phyloP scores from a whole-genome alignment of 2,888 invertebrate genomes.

The Dryadula phaetusa region DNA sequence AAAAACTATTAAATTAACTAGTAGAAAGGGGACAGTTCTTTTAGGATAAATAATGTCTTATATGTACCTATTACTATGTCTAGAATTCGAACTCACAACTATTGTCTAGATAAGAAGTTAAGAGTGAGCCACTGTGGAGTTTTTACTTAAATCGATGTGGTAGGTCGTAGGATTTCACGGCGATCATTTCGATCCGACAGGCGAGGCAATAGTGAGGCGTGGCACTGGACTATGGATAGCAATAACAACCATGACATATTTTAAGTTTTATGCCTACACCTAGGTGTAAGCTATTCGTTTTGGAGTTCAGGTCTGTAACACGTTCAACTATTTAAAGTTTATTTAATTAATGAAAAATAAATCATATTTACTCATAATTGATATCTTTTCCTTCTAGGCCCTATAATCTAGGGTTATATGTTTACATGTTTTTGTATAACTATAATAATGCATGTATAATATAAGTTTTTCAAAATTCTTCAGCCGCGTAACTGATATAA shows the following conservation, averaged over 20 bases:
- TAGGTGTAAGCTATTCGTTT: conserved; percentile 28
- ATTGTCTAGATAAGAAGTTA: neutral
- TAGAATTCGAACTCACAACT: neutral
- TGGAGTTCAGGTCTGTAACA: conserved; percentile 27
- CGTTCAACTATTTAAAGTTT: conserved; percentile 19
- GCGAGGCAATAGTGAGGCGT: conserved; percentile 24
- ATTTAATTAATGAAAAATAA: neutral
- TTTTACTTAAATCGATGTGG: conserved; percentile 36
- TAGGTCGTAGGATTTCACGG: conserved; percentile 43
- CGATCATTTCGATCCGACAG: conserved; percentile 33
- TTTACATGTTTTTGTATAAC: neutral
- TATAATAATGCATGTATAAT: too few relatives aligned
- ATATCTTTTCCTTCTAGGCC: too few relatives aligned
- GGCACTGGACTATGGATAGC: neutral
- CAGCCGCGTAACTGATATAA: too few relatives aligned
- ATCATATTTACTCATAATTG: too few relatives aligned
- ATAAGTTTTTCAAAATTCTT: too few relatives aligned
- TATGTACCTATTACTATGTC: neutral
- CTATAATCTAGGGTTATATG: neutral
- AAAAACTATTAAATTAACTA: neutral
- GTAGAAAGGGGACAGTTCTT: neutral
- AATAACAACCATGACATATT: conserved; percentile 21
- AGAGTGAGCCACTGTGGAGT: neutral
- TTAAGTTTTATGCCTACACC: conserved; percentile 28
- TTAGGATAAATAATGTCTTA: too few relatives aligned